Percentiles rank a stretch among this genome's conserved stretches.
Evolutionary conservation across 1,140 invertebrate genomes (phyloP).

Genomic region (Druon quercuslanigerum): DNA sequence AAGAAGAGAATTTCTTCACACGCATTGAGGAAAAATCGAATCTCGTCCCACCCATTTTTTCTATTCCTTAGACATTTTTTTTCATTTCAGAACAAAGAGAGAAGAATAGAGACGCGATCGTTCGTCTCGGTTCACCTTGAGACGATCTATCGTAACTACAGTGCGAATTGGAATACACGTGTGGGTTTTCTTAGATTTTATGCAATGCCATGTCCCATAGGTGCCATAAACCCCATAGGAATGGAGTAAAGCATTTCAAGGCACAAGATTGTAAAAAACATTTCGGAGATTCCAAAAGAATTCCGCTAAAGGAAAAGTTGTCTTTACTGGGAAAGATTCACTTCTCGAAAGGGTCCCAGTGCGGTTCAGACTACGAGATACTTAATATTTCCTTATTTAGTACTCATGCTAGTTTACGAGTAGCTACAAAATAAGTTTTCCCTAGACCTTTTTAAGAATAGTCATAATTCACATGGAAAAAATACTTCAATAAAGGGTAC

Average conservation of each 20-base stretch:
- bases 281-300: neutral
- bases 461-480: neutral
- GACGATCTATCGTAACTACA: constrained; percentile 34
- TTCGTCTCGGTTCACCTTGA: constrained; percentile 24
- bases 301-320: constrained; percentile 6
- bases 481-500: too few species aligned
- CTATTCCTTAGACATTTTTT: neutral
- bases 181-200: constrained; percentile 40
- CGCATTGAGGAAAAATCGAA: neutral
- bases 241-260: neutral
- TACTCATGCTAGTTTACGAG: too few species aligned
- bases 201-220: constrained; percentile 36
- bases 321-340: constrained; percentile 15
- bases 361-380: neutral
- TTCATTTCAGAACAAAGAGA: neutral
- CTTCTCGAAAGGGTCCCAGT: constrained; percentile 5
- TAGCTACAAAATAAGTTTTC: neutral
- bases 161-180: constrained; percentile 23
- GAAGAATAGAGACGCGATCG: neutral
- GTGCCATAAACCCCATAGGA: constrained; percentile 35
- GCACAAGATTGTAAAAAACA: constrained; percentile 15
- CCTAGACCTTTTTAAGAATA: neutral
- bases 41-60: neutral
- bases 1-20: too few species aligned
- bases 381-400: constrained; percentile 24